phyloP scores from a whole-genome alignment of 2,888 invertebrate species.

The Lucinisca nassula region DNA sequence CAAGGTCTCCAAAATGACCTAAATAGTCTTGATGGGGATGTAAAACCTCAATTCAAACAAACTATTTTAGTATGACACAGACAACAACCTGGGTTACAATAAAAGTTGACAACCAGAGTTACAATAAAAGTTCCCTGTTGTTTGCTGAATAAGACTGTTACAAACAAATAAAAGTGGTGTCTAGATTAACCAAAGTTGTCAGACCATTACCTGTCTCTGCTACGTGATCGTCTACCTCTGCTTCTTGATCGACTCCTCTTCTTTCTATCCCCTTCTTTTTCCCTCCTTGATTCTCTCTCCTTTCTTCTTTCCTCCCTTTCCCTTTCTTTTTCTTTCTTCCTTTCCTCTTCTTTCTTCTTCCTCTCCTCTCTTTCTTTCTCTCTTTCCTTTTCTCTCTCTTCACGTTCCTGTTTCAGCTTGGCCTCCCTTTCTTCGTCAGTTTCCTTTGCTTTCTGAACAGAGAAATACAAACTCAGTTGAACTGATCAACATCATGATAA shows the following conservation, averaged over 20 bases:
- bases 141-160: no score
- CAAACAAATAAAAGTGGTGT: no score
- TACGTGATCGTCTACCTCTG: conserved; percentile 74
- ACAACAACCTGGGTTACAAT: no score
- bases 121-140: no score
- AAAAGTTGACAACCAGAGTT: no score
- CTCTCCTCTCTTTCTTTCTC: conserved; percentile 90
- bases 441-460: conserved; percentile 77
- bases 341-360: conserved; percentile 89
- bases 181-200: no score
- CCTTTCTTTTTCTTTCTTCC: conserved; percentile 79
- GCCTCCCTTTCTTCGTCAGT: conserved; percentile 75
- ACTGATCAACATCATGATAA: no score
- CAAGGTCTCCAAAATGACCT: no score
- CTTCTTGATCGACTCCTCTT: conserved; percentile 66
- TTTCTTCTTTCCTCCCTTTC: conserved; percentile 88
- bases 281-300: conserved; percentile 89
- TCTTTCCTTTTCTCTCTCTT: conserved; percentile 89
- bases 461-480: no score
- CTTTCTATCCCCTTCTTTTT: conserved; percentile 69
- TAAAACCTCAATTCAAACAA: no score
- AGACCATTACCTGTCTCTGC: conserved; percentile 63
- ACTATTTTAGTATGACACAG: no score
- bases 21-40: no score
- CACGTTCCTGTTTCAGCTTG: conserved; percentile 84